phyloP scores from a whole-genome alignment of 2,888 invertebrate species.

The Epistrophe eligans region DNA sequence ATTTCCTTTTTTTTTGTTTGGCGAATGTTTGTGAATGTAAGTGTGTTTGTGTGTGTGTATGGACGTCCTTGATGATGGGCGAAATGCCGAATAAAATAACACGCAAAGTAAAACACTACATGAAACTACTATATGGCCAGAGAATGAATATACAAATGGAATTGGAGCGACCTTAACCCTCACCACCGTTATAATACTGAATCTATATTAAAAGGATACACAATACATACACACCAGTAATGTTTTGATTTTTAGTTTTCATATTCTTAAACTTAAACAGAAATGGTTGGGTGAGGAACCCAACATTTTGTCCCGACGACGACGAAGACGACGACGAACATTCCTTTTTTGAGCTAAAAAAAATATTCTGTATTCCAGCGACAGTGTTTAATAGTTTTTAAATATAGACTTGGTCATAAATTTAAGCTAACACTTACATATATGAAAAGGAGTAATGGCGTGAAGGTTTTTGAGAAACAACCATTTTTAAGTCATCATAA shows the following conservation, averaged over 20 bases:
- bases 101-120: constrained; percentile 40
- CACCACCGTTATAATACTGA: constrained; percentile 60
- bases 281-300: background rate
- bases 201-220: constrained; percentile 61
- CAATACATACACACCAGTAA: background rate
- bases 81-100: constrained; percentile 49
- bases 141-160: background rate
- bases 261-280: background rate
- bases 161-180: constrained; percentile 64
- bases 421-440: background rate
- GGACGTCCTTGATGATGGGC: constrained; percentile 53
- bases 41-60: background rate
- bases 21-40: background rate
- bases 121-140: background rate
- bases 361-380: background rate
- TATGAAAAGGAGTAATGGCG: background rate
- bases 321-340: no score
- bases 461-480: background rate
- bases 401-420: background rate
- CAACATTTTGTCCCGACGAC: background rate
- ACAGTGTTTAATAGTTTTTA: background rate
- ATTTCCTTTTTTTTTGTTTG: constrained; percentile 31
- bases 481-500: background rate
- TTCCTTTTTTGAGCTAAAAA: background rate
- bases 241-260: background rate